Percentiles rank a stretch among this genome's conserved stretches.
These are phyloP conservation scores for Drosophila peninsularis DNA, from an alignment of 2,888 invertebrate species.

Conservation along the genomic window DNA sequence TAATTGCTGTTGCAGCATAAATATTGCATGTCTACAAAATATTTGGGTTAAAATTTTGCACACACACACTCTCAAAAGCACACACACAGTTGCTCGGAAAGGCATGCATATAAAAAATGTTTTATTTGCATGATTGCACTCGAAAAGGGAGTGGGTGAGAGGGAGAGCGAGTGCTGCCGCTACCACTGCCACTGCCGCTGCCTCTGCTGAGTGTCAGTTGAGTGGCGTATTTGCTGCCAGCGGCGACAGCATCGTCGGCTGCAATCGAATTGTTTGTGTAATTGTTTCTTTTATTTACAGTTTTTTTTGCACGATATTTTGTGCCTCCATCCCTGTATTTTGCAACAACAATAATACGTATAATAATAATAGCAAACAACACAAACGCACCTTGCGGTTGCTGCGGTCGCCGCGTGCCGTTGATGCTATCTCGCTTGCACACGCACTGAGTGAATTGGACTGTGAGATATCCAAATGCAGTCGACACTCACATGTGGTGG, in stretches of 20 bases:
- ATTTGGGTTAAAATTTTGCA: slow-evolving; percentile 79
- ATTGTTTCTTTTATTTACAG: slow-evolving; percentile 61
- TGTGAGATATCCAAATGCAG: slow-evolving; percentile 50
- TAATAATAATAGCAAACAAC: slow-evolving; percentile 54
- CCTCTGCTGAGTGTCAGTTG: slow-evolving; percentile 58
- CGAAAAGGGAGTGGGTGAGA: slow-evolving; percentile 30
- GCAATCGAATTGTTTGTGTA: slow-evolving; percentile 70
- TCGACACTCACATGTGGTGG: slow-evolving; percentile 41
- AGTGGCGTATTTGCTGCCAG: slow-evolving; percentile 63
- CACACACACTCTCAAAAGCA: slow-evolving; percentile 27
- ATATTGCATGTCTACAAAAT: slow-evolving; percentile 79
- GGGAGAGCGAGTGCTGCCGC: slow-evolving; percentile 4
- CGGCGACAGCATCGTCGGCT: slow-evolving; percentile 49
- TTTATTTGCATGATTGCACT: slow-evolving; percentile 79
- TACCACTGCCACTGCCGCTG: slow-evolving; percentile 14
- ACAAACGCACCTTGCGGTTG: slow-evolving; percentile 79
- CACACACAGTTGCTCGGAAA: slow-evolving; percentile 25
- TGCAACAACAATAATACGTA: slow-evolving; percentile 50
- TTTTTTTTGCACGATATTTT: slow-evolving; percentile 25
- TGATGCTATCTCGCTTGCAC: slow-evolving; percentile 13
- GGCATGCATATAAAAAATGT: slow-evolving; percentile 53
- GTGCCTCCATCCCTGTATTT: slow-evolving; percentile 46
- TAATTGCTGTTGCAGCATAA: slow-evolving; percentile 56
- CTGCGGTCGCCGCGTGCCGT: slow-evolving; percentile 54
- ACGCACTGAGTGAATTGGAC: slow-evolving; percentile 56